Evolutionary conservation across 2,888 invertebrate genomes (phyloP).

Genomic region (Allophyes oxyacanthae): DNA sequence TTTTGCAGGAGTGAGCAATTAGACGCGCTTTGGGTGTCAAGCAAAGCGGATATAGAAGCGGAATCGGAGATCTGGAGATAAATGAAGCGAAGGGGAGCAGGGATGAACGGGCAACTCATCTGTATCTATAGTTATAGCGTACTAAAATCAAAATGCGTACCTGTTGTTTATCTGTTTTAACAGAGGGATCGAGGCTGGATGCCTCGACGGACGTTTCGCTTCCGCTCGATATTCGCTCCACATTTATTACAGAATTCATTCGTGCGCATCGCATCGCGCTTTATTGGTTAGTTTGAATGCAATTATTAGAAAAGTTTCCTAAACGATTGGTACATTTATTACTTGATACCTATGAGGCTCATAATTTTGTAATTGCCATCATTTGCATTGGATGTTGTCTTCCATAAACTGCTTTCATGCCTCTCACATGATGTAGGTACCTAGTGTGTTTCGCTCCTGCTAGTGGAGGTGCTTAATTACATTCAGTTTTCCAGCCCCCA

Average conservation of each 20-base stretch:
- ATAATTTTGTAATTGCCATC: too few relatives aligned
- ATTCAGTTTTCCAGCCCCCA: too few relatives aligned
- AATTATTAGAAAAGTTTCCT: constrained; percentile 40
- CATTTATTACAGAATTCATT: constrained; percentile 52
- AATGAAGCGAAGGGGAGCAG: constrained; percentile 32
- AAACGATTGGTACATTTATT: constrained; percentile 53
- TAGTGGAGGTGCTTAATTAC: too few relatives aligned
- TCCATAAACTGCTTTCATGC: too few relatives aligned
- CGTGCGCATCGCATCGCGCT: constrained; percentile 43
- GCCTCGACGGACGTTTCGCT: constrained; percentile 44
- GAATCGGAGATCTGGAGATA: constrained; percentile 51
- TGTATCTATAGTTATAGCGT: constrained; percentile 37
- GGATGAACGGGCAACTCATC: constrained; percentile 23
- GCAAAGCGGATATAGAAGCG: constrained; percentile 35
- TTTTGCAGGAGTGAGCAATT: constrained; percentile 48
- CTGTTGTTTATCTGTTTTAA: constrained; percentile 51
- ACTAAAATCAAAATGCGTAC: constrained; percentile 54
- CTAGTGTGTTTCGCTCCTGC: too few relatives aligned
- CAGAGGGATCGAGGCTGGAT: constrained; percentile 47
- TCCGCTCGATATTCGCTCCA: constrained; percentile 44
- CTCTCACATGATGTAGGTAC: too few relatives aligned
- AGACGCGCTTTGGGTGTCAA: constrained; percentile 37
- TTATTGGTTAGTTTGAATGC: constrained; percentile 46
- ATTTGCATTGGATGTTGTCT: too few relatives aligned
- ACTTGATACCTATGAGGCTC: too few relatives aligned